Conservation (phyloP, 2,888 invertebrate species). For the Poecilus cupreus region DNA sequence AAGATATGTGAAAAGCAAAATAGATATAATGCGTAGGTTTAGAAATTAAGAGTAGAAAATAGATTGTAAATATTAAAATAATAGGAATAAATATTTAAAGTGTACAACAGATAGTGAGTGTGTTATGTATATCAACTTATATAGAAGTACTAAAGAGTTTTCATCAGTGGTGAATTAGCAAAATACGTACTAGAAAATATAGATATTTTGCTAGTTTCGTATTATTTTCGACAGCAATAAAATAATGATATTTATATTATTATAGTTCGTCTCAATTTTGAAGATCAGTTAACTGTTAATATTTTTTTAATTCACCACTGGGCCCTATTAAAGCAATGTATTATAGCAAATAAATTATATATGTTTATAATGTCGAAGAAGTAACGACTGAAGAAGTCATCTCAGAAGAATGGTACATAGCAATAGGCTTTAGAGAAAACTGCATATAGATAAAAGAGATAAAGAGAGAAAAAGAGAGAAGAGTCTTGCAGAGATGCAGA, state of each 20-base stretch:
- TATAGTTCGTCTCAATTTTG: too few relatives aligned
- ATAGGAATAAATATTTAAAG: neutral
- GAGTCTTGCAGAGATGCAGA: slow-evolving; percentile 18
- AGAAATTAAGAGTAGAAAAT: slow-evolving; percentile 46
- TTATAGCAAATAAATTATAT: neutral
- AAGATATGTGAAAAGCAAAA: slow-evolving; percentile 33
- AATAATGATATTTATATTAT: too few relatives aligned
- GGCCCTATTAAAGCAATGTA: neutral
- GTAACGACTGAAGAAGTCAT: neutral
- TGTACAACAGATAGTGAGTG: neutral
- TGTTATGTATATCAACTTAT: neutral
- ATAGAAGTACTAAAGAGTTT: neutral
- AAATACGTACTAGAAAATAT: too few relatives aligned
- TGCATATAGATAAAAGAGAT: slow-evolving; percentile 30
- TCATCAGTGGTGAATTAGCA: neutral
- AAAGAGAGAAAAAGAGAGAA: slow-evolving; percentile 10
- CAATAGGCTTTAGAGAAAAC: neutral
- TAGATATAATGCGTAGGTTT: neutral
- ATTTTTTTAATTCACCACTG: neutral
- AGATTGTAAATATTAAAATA: slow-evolving; percentile 21
- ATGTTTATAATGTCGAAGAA: too few relatives aligned
- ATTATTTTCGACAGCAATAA: too few relatives aligned
- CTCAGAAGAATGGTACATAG: neutral
- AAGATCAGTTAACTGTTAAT: too few relatives aligned
- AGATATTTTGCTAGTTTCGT: too few relatives aligned